Evolutionary conservation across 2,888 invertebrate genomes (phyloP).

Genomic region (Coleophora flavipennella): DNA sequence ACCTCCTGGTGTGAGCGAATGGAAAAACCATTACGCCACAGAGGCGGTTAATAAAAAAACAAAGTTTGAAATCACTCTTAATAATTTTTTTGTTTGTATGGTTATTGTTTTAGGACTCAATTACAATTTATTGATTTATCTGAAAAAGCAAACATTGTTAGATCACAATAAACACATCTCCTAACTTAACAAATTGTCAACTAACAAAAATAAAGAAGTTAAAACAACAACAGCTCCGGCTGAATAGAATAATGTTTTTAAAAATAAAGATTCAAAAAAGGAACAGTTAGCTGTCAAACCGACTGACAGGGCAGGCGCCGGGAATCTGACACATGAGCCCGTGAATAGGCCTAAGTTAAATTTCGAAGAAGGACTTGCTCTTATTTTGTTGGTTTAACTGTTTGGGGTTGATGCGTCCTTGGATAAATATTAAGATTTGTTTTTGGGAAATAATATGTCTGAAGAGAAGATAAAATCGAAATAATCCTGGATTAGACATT

Average conservation of each 20-base stretch:
- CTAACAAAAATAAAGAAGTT: constrained; percentile 35
- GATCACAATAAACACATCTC: constrained; percentile 19
- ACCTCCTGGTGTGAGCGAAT: no score
- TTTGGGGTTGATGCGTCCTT: not conserved
- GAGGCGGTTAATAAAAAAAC: constrained; percentile 13
- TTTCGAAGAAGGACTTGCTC: constrained; percentile 1
- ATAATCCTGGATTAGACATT: no score
- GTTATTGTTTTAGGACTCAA: no score
- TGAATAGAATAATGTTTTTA: constrained; percentile 38
- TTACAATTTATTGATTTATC: no score
- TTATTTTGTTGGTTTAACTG: no score
- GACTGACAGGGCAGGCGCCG: constrained; percentile 54
- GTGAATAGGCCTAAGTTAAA: constrained; percentile 53
- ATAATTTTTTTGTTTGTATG: no score
- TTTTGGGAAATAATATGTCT: no score
- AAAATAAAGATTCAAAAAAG: constrained; percentile 35
- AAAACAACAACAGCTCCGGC: constrained; percentile 17
- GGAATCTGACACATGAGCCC: constrained; percentile 38
- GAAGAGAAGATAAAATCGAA: no score
- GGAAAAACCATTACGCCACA: no score
- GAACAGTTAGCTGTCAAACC: constrained; percentile 45
- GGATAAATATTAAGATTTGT: not conserved
- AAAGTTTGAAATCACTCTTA: no score
- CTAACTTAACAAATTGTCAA: constrained; percentile 37
- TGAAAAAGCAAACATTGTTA: constrained; percentile 3